phyloP scores from a whole-genome alignment of 2,888 invertebrate species.

The Parnassius glacialis region DNA sequence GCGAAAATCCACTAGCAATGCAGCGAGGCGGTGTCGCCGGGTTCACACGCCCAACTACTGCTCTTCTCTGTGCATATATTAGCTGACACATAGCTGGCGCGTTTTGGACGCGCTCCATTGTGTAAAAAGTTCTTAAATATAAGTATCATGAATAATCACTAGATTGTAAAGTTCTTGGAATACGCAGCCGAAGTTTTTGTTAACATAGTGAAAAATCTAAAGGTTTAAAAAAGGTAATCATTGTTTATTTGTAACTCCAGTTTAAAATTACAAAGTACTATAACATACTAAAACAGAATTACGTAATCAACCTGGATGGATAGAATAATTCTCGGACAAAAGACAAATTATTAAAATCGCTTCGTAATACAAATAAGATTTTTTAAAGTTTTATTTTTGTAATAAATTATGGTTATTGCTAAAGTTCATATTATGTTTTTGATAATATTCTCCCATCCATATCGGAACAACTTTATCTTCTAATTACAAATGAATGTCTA shows the following conservation, averaged over 20 bases:
- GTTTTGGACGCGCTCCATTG: constrained; percentile 53
- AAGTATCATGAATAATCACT: constrained; percentile 16
- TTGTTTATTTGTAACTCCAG: neutral
- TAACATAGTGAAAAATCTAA: neutral
- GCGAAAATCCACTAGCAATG: constrained; percentile 77
- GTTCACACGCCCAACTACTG: constrained; percentile 55
- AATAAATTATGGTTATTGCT: too few species aligned
- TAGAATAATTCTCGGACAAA: neutral
- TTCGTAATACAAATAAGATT: neutral
- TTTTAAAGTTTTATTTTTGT: too few species aligned
- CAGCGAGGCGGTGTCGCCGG: constrained; percentile 65
- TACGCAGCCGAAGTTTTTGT: constrained; percentile 11
- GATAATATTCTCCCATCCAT: too few species aligned
- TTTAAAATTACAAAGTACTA: neutral
- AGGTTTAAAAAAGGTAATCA: neutral
- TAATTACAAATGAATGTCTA: too few species aligned
- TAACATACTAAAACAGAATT: neutral
- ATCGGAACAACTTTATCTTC: too few species aligned
- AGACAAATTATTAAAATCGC: too few species aligned
- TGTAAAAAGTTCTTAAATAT: constrained; percentile 35
- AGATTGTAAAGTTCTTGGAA: constrained; percentile 1
- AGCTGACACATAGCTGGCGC: constrained; percentile 73
- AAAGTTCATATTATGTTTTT: too few species aligned
- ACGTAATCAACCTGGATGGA: neutral
- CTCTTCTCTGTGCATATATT: constrained; percentile 44